Percentiles rank a stretch among this genome's conserved stretches.
These are phyloP conservation scores for Brachyhypopomus gauderio DNA, from an alignment of 2,113 vertebrate genomes.

Conservation along the genomic window DNA sequence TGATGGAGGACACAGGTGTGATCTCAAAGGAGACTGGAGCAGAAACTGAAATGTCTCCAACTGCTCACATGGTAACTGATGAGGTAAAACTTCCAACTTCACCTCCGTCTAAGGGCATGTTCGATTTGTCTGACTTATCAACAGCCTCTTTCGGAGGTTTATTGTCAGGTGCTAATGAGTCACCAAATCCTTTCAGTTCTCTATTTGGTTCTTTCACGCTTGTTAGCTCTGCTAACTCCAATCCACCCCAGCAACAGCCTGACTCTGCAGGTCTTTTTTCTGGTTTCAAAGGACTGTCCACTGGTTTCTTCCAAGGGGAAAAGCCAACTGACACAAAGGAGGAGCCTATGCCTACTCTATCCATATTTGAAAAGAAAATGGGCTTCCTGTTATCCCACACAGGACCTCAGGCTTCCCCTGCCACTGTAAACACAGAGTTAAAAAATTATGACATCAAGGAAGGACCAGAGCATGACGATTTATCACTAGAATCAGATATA, in stretches of 20 bases:
- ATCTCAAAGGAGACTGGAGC: constrained; percentile 1
- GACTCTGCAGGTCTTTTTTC: constrained; percentile 78
- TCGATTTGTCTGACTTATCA: constrained; percentile 77
- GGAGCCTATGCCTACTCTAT: constrained; percentile 64
- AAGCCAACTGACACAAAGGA: constrained; percentile 63
- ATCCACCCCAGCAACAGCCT: constrained; percentile 55
- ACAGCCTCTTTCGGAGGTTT: constrained; percentile 77
- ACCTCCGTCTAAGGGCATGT: constrained; percentile 65
- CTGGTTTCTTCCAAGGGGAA: constrained; percentile 82
- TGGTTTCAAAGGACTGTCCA: constrained; percentile 85
- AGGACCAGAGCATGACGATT: constrained; percentile 57
- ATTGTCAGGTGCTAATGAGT: constrained; percentile 74
- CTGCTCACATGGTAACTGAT: background rate
- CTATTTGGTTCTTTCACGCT: constrained; percentile 76
- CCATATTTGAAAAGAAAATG: constrained; percentile 82
- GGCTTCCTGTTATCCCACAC: constrained; percentile 77
- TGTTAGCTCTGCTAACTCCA: constrained; percentile 59
- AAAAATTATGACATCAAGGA: constrained; percentile 46
- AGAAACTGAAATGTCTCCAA: constrained; percentile 4
- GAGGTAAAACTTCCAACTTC: constrained; percentile 51
- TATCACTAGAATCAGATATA: constrained; percentile 61
- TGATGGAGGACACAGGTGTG: background rate
- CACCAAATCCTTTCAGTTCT: constrained; percentile 78
- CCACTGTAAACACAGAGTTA: constrained; percentile 44
- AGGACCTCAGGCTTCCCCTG: constrained; percentile 58